A percentile compares a stretch with the other conserved stretches of the same genome.
These are phyloP conservation scores for Odontesthes bonariensis DNA, from an alignment of 2,113 vertebrate species.

Conservation along the genomic window DNA sequence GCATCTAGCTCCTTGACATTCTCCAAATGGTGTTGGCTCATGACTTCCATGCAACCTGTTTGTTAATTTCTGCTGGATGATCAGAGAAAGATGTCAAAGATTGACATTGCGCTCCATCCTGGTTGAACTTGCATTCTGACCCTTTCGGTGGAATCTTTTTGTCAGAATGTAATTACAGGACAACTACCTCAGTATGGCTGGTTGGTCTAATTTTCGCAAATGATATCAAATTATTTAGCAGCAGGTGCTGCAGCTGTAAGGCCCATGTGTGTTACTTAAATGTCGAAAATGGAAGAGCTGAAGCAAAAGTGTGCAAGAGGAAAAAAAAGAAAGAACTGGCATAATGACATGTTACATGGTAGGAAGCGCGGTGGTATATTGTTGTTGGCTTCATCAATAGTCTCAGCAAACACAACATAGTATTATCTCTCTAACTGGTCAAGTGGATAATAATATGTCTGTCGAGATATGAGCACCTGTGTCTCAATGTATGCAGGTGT, in stretches of 20 bases:
- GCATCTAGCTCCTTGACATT: not conserved
- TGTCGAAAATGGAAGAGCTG: slow-evolving; percentile 18
- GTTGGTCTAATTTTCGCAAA: slow-evolving; percentile 13
- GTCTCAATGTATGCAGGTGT: slow-evolving; percentile 21
- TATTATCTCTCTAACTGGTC: slow-evolving; percentile 67
- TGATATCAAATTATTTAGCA: slow-evolving; percentile 4
- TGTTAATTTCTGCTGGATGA: slow-evolving; percentile 8
- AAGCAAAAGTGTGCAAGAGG: not conserved
- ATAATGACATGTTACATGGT: slow-evolving; percentile 47
- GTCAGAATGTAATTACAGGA: slow-evolving; percentile 16
- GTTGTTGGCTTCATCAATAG: slow-evolving; percentile 37
- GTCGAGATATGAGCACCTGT: slow-evolving; percentile 62
- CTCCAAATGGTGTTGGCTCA: not conserved
- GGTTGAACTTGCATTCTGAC: not conserved
- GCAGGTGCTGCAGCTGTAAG: slow-evolving; percentile 9
- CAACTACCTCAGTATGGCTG: not conserved
- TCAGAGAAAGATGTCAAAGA: not conserved
- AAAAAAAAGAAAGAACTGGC: not conserved
- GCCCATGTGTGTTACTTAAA: not conserved
- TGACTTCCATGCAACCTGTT: slow-evolving; percentile 17
- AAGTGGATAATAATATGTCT: slow-evolving; percentile 73
- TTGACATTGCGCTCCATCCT: not conserved
- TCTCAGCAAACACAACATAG: slow-evolving; percentile 48
- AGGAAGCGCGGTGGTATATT: slow-evolving; percentile 34
- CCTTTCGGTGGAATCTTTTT: not conserved